Conservation (phyloP, 1,140 invertebrate species). For the Panagrolaimus sp. region DNA sequence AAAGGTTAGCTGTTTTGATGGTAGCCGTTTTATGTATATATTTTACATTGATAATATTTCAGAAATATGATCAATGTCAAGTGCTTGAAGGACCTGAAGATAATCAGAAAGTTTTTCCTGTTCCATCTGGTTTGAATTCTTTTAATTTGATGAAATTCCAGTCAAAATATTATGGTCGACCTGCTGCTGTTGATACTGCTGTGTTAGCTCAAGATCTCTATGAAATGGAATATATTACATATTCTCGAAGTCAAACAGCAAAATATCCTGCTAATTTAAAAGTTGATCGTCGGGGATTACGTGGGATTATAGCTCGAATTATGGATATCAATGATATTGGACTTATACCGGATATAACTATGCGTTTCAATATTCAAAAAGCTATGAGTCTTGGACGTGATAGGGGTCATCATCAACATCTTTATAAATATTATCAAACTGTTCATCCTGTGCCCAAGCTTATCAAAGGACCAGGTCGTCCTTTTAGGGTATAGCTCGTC, state of each 20-base stretch:
- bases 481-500: too few relatives aligned
- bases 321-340: conserved; percentile 31
- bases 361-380: background rate
- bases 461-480: too few relatives aligned
- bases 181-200: conserved; percentile 31
- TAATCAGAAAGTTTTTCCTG: conserved; percentile 24
- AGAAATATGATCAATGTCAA: too few relatives aligned
- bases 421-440: too few relatives aligned
- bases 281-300: too few relatives aligned
- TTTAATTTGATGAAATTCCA: conserved; percentile 86
- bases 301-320: conserved; percentile 21
- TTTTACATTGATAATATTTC: too few relatives aligned
- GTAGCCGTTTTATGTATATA: too few relatives aligned
- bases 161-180: conserved; percentile 77
- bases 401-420: conserved; percentile 79
- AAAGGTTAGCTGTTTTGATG: too few relatives aligned
- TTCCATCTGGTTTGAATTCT: conserved; percentile 69
- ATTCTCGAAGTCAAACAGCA: conserved; percentile 90
- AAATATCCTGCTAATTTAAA: conserved; percentile 88
- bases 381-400: conserved; percentile 68
- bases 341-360: conserved; percentile 1
- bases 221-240: conserved; percentile 79
- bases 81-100: conserved; percentile 64
- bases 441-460: too few relatives aligned
- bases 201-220: conserved; percentile 62